These are phyloP conservation scores for Pimephales promelas DNA, from an alignment of 2,113 vertebrate species.

Conservation along the genomic window DNA sequence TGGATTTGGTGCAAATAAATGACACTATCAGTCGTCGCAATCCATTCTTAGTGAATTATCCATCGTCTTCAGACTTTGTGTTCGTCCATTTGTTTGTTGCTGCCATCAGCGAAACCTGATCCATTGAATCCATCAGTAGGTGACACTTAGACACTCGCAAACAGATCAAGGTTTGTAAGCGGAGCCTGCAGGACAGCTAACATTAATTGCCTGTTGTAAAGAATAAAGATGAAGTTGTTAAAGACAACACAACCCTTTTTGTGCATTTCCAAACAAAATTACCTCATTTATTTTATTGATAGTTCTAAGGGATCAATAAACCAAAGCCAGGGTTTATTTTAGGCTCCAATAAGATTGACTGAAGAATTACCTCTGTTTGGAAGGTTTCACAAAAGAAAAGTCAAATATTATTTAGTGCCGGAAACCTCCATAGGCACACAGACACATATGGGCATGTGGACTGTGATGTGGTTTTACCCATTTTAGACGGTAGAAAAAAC, in stretches of 20 bases:
- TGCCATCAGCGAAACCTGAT: slow-evolving; percentile 8
- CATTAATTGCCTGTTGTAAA: slow-evolving; percentile 70
- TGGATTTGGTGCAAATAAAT: slow-evolving; percentile 33
- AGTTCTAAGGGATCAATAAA: slow-evolving; percentile 68
- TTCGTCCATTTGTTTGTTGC: not conserved
- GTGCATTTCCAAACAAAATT: slow-evolving; percentile 77
- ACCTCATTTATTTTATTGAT: slow-evolving; percentile 79
- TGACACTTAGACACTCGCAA: slow-evolving; percentile 16
- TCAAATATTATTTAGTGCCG: slow-evolving; percentile 72
- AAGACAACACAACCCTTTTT: slow-evolving; percentile 71
- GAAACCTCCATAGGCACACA: slow-evolving; percentile 49
- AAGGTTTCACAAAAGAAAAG: slow-evolving; percentile 71
- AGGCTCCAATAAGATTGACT: slow-evolving; percentile 69
- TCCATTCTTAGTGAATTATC: slow-evolving; percentile 7
- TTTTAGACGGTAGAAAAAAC: not conserved
- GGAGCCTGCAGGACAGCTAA: slow-evolving; percentile 63
- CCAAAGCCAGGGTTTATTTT: slow-evolving; percentile 75
- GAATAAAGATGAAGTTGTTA: slow-evolving; percentile 74
- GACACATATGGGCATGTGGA: slow-evolving; percentile 33
- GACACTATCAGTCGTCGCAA: not conserved
- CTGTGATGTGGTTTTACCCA: slow-evolving; percentile 7
- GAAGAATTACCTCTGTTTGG: slow-evolving; percentile 69
- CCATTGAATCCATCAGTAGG: not conserved
- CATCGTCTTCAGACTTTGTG: not conserved
- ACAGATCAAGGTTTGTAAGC: slow-evolving; percentile 21